These are phyloP conservation scores for Trachelus iudaicus DNA, from an alignment of 2,888 invertebrate genomes.

Conservation along the genomic window DNA sequence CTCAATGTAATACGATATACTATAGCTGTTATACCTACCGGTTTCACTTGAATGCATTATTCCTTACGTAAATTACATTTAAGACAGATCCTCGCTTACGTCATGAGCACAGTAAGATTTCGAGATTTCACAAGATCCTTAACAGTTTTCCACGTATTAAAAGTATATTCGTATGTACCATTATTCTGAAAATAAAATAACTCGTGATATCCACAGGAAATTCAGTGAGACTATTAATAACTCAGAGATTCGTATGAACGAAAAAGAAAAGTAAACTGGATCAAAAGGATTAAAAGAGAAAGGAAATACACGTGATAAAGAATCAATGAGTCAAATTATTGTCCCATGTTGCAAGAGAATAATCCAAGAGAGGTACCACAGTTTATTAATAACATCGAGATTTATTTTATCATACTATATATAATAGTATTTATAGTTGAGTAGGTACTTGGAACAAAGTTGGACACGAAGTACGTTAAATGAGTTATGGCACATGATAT, in stretches of 20 bases:
- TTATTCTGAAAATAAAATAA: neutral
- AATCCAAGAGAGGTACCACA: neutral
- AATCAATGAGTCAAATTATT: neutral
- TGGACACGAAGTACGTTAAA: conserved; percentile 65
- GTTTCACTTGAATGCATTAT: neutral
- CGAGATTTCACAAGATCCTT: neutral
- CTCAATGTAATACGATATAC: neutral
- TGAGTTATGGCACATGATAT: conserved; percentile 66
- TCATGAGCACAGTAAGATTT: neutral
- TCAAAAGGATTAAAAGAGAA: neutral
- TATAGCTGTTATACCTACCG: neutral
- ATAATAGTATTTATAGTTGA: conserved; percentile 65
- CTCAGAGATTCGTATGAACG: neutral
- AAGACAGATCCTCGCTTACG: neutral
- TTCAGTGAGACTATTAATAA: neutral
- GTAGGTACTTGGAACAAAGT: conserved; percentile 65
- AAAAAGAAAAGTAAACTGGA: neutral
- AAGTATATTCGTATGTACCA: neutral
- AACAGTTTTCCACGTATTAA: neutral
- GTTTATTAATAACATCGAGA: conserved; percentile 65
- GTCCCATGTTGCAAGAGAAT: neutral
- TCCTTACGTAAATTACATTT: neutral
- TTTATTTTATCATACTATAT: conserved; percentile 64
- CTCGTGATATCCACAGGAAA: neutral
- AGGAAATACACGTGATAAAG: conserved; percentile 5